Evolutionary conservation across 1,140 invertebrate species (phyloP).

Genomic region (Luehdorfia chinensis): DNA sequence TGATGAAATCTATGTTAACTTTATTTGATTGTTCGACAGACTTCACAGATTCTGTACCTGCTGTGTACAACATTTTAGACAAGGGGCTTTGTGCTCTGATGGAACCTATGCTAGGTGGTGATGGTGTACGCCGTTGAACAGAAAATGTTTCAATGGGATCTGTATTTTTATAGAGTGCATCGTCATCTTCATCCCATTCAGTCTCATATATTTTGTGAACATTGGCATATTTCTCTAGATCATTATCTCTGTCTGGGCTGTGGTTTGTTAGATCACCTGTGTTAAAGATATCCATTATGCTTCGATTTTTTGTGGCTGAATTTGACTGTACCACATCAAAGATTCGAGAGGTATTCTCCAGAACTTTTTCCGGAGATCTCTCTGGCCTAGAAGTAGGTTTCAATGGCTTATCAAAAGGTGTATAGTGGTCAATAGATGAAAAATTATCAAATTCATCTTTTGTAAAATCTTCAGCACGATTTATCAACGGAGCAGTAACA

Average conservation of each 20-base stretch:
- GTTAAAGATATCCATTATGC: constrained; percentile 67
- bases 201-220: constrained; percentile 47
- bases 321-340: constrained; percentile 61
- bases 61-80: constrained; percentile 40
- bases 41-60: constrained; percentile 23
- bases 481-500: constrained; percentile 18
- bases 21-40: constrained; percentile 19
- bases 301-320: constrained; percentile 50
- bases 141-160: constrained; percentile 30
- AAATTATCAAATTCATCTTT: constrained; percentile 47
- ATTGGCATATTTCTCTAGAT: constrained; percentile 43
- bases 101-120: constrained; percentile 27
- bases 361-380: constrained; percentile 23
- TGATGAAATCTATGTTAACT: constrained; percentile 32
- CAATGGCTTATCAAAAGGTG: constrained; percentile 40
- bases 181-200: constrained; percentile 70
- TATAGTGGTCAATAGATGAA: constrained; percentile 28
- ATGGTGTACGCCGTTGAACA: constrained; percentile 26
- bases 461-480: constrained; percentile 33
- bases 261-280: constrained; percentile 27
- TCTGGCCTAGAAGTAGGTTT: constrained; percentile 16
- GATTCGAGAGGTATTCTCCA: constrained; percentile 37
- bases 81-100: constrained; percentile 37
- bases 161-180: constrained; percentile 65
- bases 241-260: constrained; percentile 39